phyloP scores from a whole-genome alignment of 2,888 invertebrate genomes.

The Drosophila paranaensis region DNA sequence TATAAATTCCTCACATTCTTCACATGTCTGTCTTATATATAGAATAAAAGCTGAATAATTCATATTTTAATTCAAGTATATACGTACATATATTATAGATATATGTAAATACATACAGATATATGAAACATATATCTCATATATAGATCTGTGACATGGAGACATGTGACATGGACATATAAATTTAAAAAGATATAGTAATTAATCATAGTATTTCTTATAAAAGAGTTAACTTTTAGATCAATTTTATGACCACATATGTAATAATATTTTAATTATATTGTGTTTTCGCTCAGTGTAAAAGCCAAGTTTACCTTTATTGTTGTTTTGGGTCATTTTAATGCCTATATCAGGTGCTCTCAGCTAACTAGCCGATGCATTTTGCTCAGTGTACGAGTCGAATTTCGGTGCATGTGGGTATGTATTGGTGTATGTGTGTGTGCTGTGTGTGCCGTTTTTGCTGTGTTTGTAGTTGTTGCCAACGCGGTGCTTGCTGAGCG shows the following conservation, averaged over 20 bases:
- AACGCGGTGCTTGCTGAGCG: conserved; percentile 45
- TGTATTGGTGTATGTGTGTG: conserved; percentile 11
- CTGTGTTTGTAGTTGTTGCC: conserved; percentile 56
- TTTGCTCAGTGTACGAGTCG: conserved; percentile 31
- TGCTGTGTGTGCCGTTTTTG: conserved; percentile 10
- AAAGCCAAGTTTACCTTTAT: not conserved
- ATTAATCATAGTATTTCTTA: too few species aligned
- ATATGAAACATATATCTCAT: too few species aligned
- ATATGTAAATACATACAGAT: too few species aligned
- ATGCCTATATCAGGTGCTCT: not conserved
- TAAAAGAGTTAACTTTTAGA: not conserved
- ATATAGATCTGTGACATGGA: too few species aligned
- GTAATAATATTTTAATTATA: not conserved
- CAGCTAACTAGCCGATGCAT: not conserved
- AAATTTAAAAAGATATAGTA: too few species aligned
- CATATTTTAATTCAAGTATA: too few species aligned
- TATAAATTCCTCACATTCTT: too few species aligned
- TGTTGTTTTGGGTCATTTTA: too few species aligned
- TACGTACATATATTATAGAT: too few species aligned
- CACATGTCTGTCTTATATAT: too few species aligned
- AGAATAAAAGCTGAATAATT: too few species aligned
- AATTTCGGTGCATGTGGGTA: conserved; percentile 1
- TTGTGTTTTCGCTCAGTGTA: not conserved
- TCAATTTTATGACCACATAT: not conserved
- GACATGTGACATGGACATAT: too few species aligned